Base-by-base conservation (phyloP, 2,888 invertebrate genomes). In the Pheosia gnoma region DNA sequence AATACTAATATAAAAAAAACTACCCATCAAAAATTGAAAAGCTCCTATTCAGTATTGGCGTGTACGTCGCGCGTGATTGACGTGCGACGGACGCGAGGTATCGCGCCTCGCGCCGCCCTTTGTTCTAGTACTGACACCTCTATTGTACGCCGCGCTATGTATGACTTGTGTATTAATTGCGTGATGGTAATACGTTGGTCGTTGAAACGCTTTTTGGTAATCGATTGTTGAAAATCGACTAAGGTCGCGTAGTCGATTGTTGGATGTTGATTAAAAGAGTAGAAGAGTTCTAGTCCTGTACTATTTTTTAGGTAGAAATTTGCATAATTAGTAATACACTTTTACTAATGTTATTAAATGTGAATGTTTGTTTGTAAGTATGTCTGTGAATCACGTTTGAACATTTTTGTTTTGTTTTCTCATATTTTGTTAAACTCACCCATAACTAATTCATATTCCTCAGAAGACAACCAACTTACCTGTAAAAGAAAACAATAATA, bases 161-260 rank as follows among this genome's bases (percentile, higher is more conserved):
- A 71, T 71, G 75, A 72, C 66, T 67, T 58, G 72, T 61, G 67
- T 67, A 62, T 72, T 75, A 65, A 72, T 74, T 74, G 68, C 36
- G 41, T 68, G 47, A 56, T 51, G 61, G 59, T 63, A 71, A 76
- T 76, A 65, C 59, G 58, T 59, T 47, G 54, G 70, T 70, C 67
- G 62, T 10, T 57, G 5, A 57, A 36, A 36, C 57, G 57, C 10
- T 36, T 63, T 61, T 67, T 67, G 63, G 60, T 71, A 73, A 70
- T 70, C 71, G 70, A 56, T 56, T 43, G 25, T 25, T 62, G 60
- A 54, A 38, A 66, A 63, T 70, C 67, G 71, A 63, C 59, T 73
- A 62, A 73, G 57, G 61, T 55, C 45, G 41, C 8, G 6, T 41
- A 41, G 41, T 41, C 45, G 45, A 45, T 45, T 25, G 25, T 25